Percentiles rank a stretch among this genome's conserved stretches.
Conservation (phyloP, 2,888 invertebrate genomes). For the Cheilosia vernalis region DNA sequence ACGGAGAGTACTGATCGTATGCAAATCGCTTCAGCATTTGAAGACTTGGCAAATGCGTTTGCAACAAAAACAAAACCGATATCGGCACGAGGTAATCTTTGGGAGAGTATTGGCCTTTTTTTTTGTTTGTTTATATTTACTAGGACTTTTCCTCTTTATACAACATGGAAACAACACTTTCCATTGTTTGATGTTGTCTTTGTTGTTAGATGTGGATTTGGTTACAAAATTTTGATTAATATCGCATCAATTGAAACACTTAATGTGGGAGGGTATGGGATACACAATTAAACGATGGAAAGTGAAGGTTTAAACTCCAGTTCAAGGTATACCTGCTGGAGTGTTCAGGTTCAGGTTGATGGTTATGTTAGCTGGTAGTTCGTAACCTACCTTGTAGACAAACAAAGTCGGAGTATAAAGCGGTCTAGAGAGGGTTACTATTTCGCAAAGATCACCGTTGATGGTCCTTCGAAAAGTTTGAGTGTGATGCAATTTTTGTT, state of each 20-base stretch:
- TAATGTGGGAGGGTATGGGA: conserved; percentile 5
- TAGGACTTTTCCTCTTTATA: conserved; percentile 42
- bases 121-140: conserved; percentile 12
- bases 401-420: background rate
- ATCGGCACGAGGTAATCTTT: conserved; percentile 61
- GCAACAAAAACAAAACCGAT: conserved; percentile 39
- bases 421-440: too few relatives aligned
- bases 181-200: conserved; percentile 35
- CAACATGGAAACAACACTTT: conserved; percentile 38
- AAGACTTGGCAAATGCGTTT: conserved; percentile 50
- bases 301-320: background rate
- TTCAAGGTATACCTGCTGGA: background rate
- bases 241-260: conserved; percentile 1
- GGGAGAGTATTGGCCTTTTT: conserved; percentile 17
- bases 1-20: conserved; percentile 51
- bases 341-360: background rate
- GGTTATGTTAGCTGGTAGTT: background rate
- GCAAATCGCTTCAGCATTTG: conserved; percentile 61
- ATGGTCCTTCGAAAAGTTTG: too few relatives aligned
- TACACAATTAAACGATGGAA: conserved; percentile 8
- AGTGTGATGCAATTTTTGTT: too few relatives aligned
- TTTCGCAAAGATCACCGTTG: too few relatives aligned
- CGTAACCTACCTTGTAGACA: background rate
- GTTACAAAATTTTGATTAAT: conserved; percentile 15
- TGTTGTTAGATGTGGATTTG: background rate